These are phyloP conservation scores for Eutrigla gurnardus DNA, from an alignment of 2,797 vertebrate genomes.

Conservation along the genomic window DNA sequence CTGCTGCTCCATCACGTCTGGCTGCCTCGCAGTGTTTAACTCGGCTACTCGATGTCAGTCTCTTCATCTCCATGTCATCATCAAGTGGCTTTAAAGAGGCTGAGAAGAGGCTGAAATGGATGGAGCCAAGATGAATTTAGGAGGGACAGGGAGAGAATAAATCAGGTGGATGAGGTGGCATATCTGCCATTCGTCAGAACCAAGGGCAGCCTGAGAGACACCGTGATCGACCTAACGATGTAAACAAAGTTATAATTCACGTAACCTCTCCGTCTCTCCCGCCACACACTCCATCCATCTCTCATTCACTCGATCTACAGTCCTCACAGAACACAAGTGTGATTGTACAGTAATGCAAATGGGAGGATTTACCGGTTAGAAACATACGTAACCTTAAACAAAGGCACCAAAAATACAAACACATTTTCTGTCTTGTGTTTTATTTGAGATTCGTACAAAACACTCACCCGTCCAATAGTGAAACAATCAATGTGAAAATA, in stretches of 20 bases:
- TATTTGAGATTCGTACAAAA: too few species aligned
- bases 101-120: neutral
- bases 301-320: too few species aligned
- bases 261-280: slow-evolving; percentile 22
- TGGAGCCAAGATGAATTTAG: slow-evolving; percentile 5
- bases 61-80: neutral
- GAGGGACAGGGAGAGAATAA: slow-evolving; percentile 27
- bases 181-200: slow-evolving; percentile 60
- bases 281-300: neutral
- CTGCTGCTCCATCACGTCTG: slow-evolving; percentile 2
- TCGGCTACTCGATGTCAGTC: neutral
- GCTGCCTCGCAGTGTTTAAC: neutral
- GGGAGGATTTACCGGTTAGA: too few species aligned
- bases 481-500: too few species aligned
- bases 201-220: slow-evolving; percentile 55
- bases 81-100: neutral
- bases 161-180: slow-evolving; percentile 52
- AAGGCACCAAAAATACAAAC: too few species aligned
- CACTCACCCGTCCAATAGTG: too few species aligned
- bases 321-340: too few species aligned
- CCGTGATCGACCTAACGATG: slow-evolving; percentile 45
- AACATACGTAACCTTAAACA: too few species aligned
- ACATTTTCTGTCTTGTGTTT: too few species aligned
- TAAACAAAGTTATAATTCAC: slow-evolving; percentile 70
- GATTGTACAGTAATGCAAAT: too few species aligned